Conservation (phyloP, 2,113 vertebrate genomes). For the Forbesichthys papilliferus region DNA sequence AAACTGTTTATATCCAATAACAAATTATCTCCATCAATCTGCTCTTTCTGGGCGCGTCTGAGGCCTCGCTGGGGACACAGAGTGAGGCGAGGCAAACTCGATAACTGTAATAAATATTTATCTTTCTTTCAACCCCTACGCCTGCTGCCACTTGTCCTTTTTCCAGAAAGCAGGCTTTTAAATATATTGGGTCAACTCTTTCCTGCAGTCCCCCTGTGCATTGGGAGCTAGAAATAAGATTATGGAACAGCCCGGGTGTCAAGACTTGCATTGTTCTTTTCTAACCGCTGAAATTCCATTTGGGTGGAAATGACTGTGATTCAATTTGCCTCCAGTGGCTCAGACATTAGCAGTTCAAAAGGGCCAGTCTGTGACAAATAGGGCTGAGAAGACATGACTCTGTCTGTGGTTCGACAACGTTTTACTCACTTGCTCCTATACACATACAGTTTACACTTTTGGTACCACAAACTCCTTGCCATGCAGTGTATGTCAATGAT, state of each 20-base stretch:
- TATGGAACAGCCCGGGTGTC: conserved; percentile 77
- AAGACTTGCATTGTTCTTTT: conserved; percentile 77
- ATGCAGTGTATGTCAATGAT: no score
- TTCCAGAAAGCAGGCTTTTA: conserved; percentile 80
- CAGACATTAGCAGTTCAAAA: conserved; percentile 73
- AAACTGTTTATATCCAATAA: conserved; percentile 80
- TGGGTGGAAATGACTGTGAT: conserved; percentile 79
- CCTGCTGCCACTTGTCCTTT: conserved; percentile 77
- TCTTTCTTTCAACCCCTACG: conserved; percentile 77
- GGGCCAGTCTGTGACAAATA: conserved; percentile 67
- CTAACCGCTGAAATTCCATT: conserved; percentile 78
- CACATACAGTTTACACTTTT: no score
- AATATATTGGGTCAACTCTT: conserved; percentile 83
- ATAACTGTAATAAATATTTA: conserved; percentile 83
- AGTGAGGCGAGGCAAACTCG: conserved; percentile 74
- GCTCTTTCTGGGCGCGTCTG: conserved; percentile 72
- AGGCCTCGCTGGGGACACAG: conserved; percentile 65
- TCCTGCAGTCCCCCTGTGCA: conserved; percentile 71
- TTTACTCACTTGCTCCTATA: not conserved
- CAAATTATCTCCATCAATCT: conserved; percentile 79
- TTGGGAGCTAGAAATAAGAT: conserved; percentile 79
- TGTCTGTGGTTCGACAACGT: conserved; percentile 59
- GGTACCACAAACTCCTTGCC: no score
- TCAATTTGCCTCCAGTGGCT: conserved; percentile 77
- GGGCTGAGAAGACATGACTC: conserved; percentile 65